phyloP scores from a whole-genome alignment of 2,113 vertebrate genomes.

The Stigmatopora argus region DNA sequence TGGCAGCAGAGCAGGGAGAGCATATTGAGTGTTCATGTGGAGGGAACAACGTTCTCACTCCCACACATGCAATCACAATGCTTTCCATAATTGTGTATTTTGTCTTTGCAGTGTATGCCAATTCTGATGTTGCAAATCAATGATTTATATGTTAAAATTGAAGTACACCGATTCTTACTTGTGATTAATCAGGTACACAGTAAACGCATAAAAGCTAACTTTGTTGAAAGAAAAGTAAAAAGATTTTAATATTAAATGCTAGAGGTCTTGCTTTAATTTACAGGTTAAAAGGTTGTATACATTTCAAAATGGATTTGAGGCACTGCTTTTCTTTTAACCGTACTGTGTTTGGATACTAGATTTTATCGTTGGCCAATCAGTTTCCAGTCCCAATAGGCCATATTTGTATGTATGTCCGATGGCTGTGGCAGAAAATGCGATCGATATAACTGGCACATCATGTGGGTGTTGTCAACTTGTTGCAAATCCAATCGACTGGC shows the following conservation, averaged over 20 bases:
- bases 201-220: background rate
- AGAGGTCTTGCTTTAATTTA: too few species aligned
- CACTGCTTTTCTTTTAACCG: too few species aligned
- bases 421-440: too few species aligned
- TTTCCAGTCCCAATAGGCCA: too few species aligned
- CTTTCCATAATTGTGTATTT: slow-evolving; percentile 50
- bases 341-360: too few species aligned
- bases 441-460: too few species aligned
- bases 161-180: slow-evolving; percentile 66
- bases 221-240: background rate
- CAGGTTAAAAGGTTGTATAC: too few species aligned
- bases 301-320: too few species aligned
- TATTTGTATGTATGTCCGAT: too few species aligned
- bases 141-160: slow-evolving; percentile 63
- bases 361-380: too few species aligned
- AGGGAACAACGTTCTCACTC: slow-evolving; percentile 50
- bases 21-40: slow-evolving; percentile 59
- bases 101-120: slow-evolving; percentile 33
- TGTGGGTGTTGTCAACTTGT: too few species aligned
- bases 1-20: slow-evolving; percentile 57
- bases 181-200: slow-evolving; percentile 13
- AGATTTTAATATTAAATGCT: background rate
- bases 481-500: too few species aligned
- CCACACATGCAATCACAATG: slow-evolving; percentile 38
- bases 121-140: slow-evolving; percentile 64